Evolutionary conservation across 2,888 invertebrate species (phyloP), one percentile per base, ranked within the genome.

Genomic region (Megamerina dolium): DNA sequence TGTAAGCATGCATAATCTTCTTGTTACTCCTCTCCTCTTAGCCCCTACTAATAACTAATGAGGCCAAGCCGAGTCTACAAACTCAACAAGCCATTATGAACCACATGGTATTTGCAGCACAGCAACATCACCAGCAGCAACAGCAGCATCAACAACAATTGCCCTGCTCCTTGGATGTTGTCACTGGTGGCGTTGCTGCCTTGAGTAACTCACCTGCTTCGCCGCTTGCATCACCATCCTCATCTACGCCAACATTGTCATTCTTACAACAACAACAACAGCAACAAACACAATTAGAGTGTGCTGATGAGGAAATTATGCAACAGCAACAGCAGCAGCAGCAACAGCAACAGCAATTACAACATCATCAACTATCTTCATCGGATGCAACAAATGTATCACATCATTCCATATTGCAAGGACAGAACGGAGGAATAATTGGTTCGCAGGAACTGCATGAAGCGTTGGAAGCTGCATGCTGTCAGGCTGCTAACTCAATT

Each of bases 141-240:
- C 47, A 36, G 20, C 44, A 71, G 43, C 73, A 73, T 37, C 63
- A 59, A 37, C 59, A 51, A 33, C 41, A 53, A 29, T 56, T 50
- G 30, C 48, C 46, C 32, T 41, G 41, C 13, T 20, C 39, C 33
- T 45, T 63, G 43, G 51, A 60, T 53, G 50, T 45, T 53, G 23
- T 55, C 47, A 57, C 39, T 51, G 56, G 41, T 51, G 51, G 48
- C 9, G 52, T 49, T 16, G 48, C 51, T 16, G 63, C 62, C 8
- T 57, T 56, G 33, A 61, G 61, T 32, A 68, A 64, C 51, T 67
- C 70, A 1, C 66, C 68, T 35, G 64, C 68, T 8, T 65, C 65
- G 14, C 65, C 65, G 2, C 56, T 69, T 32, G 61, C 63, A 9
- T 66, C 61, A 10, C 64, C 65, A 35, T 66, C 65, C 8, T 49